Evolutionary conservation across 2,888 invertebrate genomes (phyloP).

Genomic region (Polydrusus cervinus): DNA sequence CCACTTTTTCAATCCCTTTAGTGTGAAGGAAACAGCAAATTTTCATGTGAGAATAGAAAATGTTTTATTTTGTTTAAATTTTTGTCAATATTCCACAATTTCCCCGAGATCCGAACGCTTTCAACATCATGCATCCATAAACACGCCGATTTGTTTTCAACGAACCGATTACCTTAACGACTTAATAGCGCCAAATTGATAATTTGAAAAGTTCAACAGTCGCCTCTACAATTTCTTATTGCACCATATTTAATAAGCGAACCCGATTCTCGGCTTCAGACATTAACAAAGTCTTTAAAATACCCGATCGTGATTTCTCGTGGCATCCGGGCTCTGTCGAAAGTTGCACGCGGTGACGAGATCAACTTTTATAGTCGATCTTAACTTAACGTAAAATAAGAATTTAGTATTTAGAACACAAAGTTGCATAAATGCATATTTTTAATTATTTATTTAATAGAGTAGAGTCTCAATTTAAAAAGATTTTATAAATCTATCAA

Average conservation of each 20-base stretch:
- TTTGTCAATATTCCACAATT: slow-evolving; percentile 19
- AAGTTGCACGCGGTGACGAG: slow-evolving; percentile 10
- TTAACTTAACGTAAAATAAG: neutral
- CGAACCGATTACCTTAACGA: slow-evolving; percentile 30
- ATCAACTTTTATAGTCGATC: neutral
- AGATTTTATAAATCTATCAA: too few relatives aligned
- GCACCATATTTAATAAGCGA: slow-evolving; percentile 25
- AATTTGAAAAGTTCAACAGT: slow-evolving; percentile 33
- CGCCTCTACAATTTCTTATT: slow-evolving; percentile 21
- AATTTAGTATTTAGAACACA: too few relatives aligned
- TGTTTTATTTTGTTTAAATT: neutral
- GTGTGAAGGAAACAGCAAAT: too few relatives aligned
- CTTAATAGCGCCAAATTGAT: slow-evolving; percentile 37
- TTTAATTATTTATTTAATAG: too few relatives aligned
- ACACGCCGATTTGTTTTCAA: slow-evolving; percentile 11
- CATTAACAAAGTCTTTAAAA: slow-evolving; percentile 27
- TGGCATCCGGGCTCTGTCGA: slow-evolving; percentile 10
- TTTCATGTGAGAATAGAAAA: too few relatives aligned
- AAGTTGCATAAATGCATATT: too few relatives aligned
- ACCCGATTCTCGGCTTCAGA: slow-evolving; percentile 1
- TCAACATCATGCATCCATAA: slow-evolving; percentile 14
- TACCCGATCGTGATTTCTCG: slow-evolving; percentile 20
- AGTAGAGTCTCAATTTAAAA: too few relatives aligned
- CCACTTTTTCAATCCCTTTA: too few relatives aligned
- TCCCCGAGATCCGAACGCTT: neutral